These are phyloP conservation scores for Platyrinchus mystaceus DNA, from an alignment of 2,797 vertebrate species.

Conservation along the genomic window DNA sequence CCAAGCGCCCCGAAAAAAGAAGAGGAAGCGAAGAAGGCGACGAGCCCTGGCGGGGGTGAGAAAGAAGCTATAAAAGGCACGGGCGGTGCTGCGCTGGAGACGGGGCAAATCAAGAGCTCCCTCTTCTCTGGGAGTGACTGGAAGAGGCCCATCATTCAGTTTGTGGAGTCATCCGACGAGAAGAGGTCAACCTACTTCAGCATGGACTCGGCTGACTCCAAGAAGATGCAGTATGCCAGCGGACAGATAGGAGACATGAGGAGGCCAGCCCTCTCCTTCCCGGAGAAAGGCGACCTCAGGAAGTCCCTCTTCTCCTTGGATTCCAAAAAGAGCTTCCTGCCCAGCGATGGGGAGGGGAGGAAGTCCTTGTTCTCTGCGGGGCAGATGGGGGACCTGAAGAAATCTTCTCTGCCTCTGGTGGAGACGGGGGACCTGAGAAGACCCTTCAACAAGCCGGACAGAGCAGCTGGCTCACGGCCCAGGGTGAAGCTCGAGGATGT, in stretches of 20 bases:
- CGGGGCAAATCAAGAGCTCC: slow-evolving; percentile 70
- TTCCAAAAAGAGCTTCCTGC: slow-evolving; percentile 69
- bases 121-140: slow-evolving; percentile 74
- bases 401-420: slow-evolving; percentile 47
- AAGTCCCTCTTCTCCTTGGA: slow-evolving; percentile 74
- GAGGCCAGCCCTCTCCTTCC: slow-evolving; percentile 66
- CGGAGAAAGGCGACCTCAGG: slow-evolving; percentile 74
- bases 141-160: slow-evolving; percentile 79
- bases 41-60: slow-evolving; percentile 52
- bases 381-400: slow-evolving; percentile 68
- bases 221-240: slow-evolving; percentile 63
- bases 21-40: slow-evolving; percentile 62
- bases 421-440: slow-evolving; percentile 68
- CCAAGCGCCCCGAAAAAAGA: slow-evolving; percentile 51
- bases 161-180: slow-evolving; percentile 76
- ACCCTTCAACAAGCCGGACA: slow-evolving; percentile 54
- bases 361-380: slow-evolving; percentile 43
- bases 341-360: slow-evolving; percentile 47
- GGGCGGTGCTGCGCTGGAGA: slow-evolving; percentile 46
- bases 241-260: slow-evolving; percentile 72
- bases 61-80: slow-evolving; percentile 57
- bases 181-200: slow-evolving; percentile 79
- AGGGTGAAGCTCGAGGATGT: slow-evolving; percentile 83
- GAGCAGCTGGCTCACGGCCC: slow-evolving; percentile 24
- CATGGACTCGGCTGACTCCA: slow-evolving; percentile 72